Conservation (phyloP, 2,113 vertebrate species). For the Burhinus oedicnemus region DNA sequence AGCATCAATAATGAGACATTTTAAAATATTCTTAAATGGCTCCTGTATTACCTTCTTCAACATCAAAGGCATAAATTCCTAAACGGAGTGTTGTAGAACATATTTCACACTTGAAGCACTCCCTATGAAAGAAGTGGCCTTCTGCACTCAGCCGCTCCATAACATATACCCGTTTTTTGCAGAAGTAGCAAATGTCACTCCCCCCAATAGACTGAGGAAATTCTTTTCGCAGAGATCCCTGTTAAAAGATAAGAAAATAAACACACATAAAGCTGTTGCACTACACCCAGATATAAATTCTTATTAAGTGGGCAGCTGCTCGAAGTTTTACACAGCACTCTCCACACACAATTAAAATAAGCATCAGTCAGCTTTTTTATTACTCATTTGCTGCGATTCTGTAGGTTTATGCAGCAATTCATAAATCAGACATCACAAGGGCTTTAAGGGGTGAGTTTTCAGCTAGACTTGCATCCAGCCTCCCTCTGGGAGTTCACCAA, state of each 20-base stretch:
- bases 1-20: neutral
- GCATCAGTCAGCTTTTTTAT: neutral
- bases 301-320: neutral
- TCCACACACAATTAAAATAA: neutral
- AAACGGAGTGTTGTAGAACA: slow-evolving; percentile 85
- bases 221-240: slow-evolving; percentile 81
- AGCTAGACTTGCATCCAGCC: neutral
- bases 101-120: slow-evolving; percentile 92
- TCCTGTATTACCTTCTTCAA: slow-evolving; percentile 82
- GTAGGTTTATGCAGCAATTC: neutral
- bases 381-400: neutral
- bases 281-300: neutral
- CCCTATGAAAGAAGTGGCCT: slow-evolving; percentile 93
- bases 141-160: slow-evolving; percentile 93
- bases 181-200: slow-evolving; percentile 89
- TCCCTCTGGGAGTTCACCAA: neutral
- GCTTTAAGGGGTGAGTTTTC: neutral
- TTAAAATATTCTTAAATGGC: neutral
- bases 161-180: slow-evolving; percentile 90
- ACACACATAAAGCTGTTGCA: neutral
- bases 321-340: neutral
- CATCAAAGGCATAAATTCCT: slow-evolving; percentile 88
- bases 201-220: slow-evolving; percentile 86
- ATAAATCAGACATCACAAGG: neutral
- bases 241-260: slow-evolving; percentile 1